Evolutionary conservation across 2,888 invertebrate species (phyloP).

Genomic region (Xylocampa areola): DNA sequence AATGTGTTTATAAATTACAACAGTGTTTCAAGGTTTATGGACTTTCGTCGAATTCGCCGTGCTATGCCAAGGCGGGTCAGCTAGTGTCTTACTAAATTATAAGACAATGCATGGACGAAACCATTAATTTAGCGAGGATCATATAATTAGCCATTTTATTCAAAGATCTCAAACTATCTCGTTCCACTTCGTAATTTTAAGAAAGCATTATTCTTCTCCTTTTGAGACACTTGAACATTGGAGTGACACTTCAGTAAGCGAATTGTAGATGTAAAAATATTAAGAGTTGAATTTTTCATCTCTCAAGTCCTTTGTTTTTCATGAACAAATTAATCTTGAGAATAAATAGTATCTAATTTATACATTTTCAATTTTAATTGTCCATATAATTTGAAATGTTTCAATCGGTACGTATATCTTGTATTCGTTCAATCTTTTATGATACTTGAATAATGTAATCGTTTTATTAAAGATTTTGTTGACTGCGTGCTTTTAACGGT

Average conservation of each 20-base stretch:
- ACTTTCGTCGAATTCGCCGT: too few species aligned
- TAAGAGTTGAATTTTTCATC: slow-evolving; percentile 17
- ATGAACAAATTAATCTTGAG: slow-evolving; percentile 10
- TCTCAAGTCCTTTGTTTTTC: slow-evolving; percentile 4
- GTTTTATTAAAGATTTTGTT: background rate
- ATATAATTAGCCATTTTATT: slow-evolving; percentile 30
- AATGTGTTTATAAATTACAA: too few species aligned
- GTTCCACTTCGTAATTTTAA: slow-evolving; percentile 40
- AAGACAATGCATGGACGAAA: too few species aligned
- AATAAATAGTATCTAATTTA: too few species aligned
- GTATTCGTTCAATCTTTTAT: too few species aligned
- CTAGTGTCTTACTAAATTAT: too few species aligned
- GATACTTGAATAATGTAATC: background rate
- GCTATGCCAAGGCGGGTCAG: too few species aligned
- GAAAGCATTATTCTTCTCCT: slow-evolving; percentile 41
- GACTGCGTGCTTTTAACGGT: background rate
- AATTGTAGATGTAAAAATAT: slow-evolving; percentile 33
- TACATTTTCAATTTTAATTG: too few species aligned
- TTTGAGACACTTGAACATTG: slow-evolving; percentile 41
- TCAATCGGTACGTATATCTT: too few species aligned
- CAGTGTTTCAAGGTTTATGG: too few species aligned
- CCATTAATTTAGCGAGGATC: slow-evolving; percentile 6
- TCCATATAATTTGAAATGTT: too few species aligned
- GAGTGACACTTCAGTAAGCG: slow-evolving; percentile 44
- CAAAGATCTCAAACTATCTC: slow-evolving; percentile 35